Evolutionary conservation across 2,113 vertebrate species (phyloP).

Genomic region (Lophura nycthemera): DNA sequence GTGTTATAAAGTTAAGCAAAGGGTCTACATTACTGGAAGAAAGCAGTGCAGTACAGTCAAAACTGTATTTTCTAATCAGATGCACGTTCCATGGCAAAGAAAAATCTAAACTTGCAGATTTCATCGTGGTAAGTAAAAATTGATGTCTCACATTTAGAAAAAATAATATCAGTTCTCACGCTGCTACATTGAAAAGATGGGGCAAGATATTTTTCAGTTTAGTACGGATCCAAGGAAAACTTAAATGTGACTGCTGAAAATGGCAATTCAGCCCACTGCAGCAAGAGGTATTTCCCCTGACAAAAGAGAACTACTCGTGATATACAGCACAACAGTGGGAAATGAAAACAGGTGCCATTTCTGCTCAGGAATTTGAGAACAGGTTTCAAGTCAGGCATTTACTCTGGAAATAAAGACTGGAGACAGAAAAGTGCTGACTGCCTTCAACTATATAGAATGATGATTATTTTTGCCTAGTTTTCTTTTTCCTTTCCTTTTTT

Average conservation of each 20-base stretch:
- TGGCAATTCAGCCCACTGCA: neutral
- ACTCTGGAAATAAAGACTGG: neutral
- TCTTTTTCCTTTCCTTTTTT: neutral
- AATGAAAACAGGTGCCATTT: slow-evolving; percentile 31
- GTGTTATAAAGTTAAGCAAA: slow-evolving; percentile 82
- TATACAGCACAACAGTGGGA: slow-evolving; percentile 52
- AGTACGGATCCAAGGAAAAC: neutral
- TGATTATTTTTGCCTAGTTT: neutral
- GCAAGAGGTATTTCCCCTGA: neutral
- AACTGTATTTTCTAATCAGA: slow-evolving; percentile 10
- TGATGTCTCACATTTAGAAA: neutral
- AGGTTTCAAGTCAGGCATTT: neutral
- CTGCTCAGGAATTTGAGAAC: neutral
- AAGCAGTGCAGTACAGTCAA: slow-evolving; percentile 62
- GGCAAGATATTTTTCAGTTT: neutral
- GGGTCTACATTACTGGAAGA: slow-evolving; percentile 81
- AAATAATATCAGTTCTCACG: no score
- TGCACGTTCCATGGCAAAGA: neutral
- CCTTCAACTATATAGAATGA: neutral
- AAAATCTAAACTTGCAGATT: neutral
- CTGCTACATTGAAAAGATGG: neutral
- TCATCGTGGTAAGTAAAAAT: neutral
- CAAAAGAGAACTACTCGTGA: neutral
- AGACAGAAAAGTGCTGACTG: neutral
- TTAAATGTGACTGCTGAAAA: slow-evolving; percentile 25